A percentile compares a stretch with the other conserved stretches of the same genome.
phyloP scores from a whole-genome alignment of 2,113 vertebrate genomes.

The Rhegmatorhina hoffmannsi region DNA sequence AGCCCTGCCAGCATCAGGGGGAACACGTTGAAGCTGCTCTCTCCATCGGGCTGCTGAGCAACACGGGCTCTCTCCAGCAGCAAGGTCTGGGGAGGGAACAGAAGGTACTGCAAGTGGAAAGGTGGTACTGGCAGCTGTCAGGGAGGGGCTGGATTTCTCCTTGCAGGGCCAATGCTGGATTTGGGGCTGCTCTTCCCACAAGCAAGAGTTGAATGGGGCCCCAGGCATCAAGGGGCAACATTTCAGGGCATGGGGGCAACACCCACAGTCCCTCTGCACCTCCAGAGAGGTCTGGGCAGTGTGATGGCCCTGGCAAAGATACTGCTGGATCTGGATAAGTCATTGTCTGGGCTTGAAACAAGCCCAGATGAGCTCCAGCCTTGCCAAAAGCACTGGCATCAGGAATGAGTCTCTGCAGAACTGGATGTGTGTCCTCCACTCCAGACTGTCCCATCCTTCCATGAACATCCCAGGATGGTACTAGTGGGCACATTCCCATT shows the following conservation, averaged over 20 bases:
- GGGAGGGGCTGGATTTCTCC: background rate
- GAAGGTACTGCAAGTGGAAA: background rate
- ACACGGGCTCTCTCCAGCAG: conserved; percentile 87
- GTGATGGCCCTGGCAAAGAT: accelerated
- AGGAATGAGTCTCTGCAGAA: background rate
- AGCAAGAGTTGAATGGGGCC: background rate
- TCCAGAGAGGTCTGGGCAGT: background rate
- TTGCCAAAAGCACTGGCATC: background rate
- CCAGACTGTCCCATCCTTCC: background rate
- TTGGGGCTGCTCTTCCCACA: background rate
- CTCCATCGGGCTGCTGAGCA: conserved; percentile 77
- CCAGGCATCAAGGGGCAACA: background rate
- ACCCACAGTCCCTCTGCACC: accelerated
- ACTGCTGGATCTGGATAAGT: background rate
- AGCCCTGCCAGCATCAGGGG: conserved; percentile 89
- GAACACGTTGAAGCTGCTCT: conserved; percentile 91
- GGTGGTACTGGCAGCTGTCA: background rate
- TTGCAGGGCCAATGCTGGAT: background rate
- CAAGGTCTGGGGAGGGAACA: conserved; percentile 81
- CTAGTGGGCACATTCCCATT: accelerated
- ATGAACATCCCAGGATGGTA: background rate
- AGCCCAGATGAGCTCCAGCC: background rate
- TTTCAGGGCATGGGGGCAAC: accelerated
- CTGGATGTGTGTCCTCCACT: background rate
- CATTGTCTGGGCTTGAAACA: background rate